phyloP scores from a whole-genome alignment of 2,113 vertebrate species.

The Tupaia chinensis region DNA sequence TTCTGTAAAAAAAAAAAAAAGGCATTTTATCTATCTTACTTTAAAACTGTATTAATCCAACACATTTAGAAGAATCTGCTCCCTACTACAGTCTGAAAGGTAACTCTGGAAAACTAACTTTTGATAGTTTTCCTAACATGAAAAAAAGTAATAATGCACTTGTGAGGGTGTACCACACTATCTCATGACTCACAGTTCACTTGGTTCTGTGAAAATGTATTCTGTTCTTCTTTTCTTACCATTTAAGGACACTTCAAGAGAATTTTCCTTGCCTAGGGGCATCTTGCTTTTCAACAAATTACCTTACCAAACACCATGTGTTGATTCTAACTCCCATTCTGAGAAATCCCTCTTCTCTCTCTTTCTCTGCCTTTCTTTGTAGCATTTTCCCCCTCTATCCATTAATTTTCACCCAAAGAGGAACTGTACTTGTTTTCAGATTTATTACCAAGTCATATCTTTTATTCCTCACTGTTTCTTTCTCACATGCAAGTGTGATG shows the following conservation, averaged over 20 bases:
- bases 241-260: neutral
- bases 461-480: neutral
- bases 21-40: neutral
- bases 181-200: neutral
- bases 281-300: neutral
- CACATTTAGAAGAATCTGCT: neutral
- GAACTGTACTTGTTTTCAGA: neutral
- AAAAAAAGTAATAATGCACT: neutral
- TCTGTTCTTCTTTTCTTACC: neutral
- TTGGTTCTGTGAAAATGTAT: neutral
- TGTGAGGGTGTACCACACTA: neutral
- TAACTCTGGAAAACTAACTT: constrained; percentile 15
- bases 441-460: neutral
- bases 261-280: neutral
- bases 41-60: neutral
- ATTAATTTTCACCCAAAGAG: neutral
- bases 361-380: neutral
- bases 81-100: neutral
- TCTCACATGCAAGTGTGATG: neutral
- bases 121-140: neutral
- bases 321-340: neutral
- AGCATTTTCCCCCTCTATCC: neutral
- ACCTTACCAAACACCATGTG: neutral
- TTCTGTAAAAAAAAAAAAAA: neutral
- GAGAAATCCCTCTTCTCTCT: neutral